phyloP scores from a whole-genome alignment of 1,140 invertebrate species.

The Watersipora subatra region DNA sequence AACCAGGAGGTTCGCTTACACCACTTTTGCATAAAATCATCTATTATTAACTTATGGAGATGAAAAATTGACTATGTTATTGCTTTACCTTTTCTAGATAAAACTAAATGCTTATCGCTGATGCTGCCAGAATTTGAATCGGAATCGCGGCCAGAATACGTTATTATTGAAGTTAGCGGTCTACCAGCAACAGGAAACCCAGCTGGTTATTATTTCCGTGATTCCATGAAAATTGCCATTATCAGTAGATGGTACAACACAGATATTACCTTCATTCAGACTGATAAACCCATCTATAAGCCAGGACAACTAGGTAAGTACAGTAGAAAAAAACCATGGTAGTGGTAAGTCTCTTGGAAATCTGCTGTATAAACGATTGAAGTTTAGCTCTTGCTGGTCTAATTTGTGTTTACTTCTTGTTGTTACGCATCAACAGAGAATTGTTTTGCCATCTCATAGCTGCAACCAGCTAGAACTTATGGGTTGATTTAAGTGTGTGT shows the following conservation, averaged over 20 bases:
- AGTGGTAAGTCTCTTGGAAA: too few species aligned
- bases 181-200: background rate
- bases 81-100: background rate
- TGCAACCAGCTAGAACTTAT: too few species aligned
- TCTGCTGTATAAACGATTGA: too few species aligned
- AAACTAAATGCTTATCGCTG: background rate
- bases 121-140: background rate
- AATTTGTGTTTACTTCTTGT: too few species aligned
- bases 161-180: background rate
- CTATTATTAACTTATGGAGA: too few species aligned
- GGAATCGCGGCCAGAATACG: background rate
- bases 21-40: too few species aligned
- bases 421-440: too few species aligned
- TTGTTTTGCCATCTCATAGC: too few species aligned
- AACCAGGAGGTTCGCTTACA: background rate
- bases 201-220: background rate
- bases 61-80: too few species aligned
- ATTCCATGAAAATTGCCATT: background rate
- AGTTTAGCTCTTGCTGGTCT: conserved; percentile 12
- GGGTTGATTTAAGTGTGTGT: conserved; percentile 48
- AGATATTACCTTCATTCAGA: conserved; percentile 68
- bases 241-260: background rate
- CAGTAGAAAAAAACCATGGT: too few species aligned
- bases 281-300: conserved; percentile 87
- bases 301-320: conserved; percentile 66